These are phyloP conservation scores for Pedicia rivosa DNA, from an alignment of 2,888 invertebrate species.

Conservation along the genomic window DNA sequence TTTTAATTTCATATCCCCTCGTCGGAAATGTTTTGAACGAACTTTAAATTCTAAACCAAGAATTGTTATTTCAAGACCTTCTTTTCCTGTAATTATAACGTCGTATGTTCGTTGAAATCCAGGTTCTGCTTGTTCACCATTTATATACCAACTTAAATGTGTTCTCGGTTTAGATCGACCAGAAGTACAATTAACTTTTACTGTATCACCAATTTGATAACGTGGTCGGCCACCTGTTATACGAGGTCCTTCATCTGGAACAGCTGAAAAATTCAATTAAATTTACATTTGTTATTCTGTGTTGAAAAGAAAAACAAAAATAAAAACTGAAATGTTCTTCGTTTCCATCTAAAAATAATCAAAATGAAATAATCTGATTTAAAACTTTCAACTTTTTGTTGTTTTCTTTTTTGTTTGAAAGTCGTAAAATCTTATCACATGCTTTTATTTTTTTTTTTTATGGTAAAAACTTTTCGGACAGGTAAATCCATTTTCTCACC, in stretches of 20 bases:
- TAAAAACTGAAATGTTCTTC: no score
- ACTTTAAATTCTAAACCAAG: conserved; percentile 68
- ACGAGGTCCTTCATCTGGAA: conserved; percentile 67
- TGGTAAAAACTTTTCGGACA: no score
- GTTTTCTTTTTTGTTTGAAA: no score
- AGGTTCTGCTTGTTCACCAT: conserved; percentile 56
- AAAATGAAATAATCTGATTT: no score
- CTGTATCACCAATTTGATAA: conserved; percentile 68
- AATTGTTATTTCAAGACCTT: conserved; percentile 56
- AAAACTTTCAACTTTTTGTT: no score
- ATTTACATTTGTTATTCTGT: no score
- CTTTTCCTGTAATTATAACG: conserved; percentile 36
- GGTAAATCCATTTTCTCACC: no score
- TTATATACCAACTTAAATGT: conserved; percentile 72
- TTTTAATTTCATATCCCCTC: conserved; percentile 75
- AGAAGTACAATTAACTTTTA: conserved; percentile 72
- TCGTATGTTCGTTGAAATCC: conserved; percentile 36
- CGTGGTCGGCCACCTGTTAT: conserved; percentile 65
- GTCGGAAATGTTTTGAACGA: conserved; percentile 62
- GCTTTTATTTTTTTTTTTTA: no score
- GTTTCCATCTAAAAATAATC: no score
- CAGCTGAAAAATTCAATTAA: no score
- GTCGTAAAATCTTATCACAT: no score
- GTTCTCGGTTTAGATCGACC: conserved; percentile 70
- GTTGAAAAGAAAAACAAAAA: no score